These are phyloP conservation scores for Mimumesa dahlbomi DNA, from an alignment of 2,888 invertebrate genomes.

Conservation along the genomic window DNA sequence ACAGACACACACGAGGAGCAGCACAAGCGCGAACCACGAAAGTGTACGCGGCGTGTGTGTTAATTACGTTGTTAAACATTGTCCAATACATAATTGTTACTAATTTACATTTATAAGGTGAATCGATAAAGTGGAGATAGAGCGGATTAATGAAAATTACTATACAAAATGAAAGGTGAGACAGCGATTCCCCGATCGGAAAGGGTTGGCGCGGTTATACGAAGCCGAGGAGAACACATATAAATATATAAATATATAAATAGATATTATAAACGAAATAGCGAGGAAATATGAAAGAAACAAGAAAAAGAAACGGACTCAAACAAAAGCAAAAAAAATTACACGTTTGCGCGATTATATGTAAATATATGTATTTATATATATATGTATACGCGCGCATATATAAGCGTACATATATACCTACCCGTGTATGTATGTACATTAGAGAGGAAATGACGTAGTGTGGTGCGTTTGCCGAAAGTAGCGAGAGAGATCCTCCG, in stretches of 20 bases:
- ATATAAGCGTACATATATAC: slow-evolving; percentile 40
- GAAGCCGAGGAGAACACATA: slow-evolving; percentile 2
- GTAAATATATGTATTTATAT: slow-evolving; percentile 56
- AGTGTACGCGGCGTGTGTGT: slow-evolving; percentile 34
- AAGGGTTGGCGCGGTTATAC: neutral
- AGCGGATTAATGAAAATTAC: no score
- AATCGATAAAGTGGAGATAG: no score
- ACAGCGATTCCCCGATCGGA: neutral
- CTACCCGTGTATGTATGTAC: slow-evolving; percentile 15
- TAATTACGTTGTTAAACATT: slow-evolving; percentile 71
- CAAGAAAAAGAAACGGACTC: neutral
- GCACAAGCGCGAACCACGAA: neutral
- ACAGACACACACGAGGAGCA: slow-evolving; percentile 6
- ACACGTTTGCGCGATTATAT: slow-evolving; percentile 26
- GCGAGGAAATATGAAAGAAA: neutral
- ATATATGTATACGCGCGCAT: slow-evolving; percentile 33
- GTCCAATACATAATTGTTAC: slow-evolving; percentile 72
- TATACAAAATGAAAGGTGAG: neutral
- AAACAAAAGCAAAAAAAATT: no score
- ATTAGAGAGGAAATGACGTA: slow-evolving; percentile 12
- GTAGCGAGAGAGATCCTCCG: neutral
- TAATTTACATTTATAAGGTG: slow-evolving; percentile 59
- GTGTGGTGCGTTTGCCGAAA: slow-evolving; percentile 9
- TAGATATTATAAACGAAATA: slow-evolving; percentile 30
- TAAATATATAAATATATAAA: slow-evolving; percentile 46